Conservation (phyloP, 2,797 vertebrate genomes). For the Kryptopterus vitreolus region DNA sequence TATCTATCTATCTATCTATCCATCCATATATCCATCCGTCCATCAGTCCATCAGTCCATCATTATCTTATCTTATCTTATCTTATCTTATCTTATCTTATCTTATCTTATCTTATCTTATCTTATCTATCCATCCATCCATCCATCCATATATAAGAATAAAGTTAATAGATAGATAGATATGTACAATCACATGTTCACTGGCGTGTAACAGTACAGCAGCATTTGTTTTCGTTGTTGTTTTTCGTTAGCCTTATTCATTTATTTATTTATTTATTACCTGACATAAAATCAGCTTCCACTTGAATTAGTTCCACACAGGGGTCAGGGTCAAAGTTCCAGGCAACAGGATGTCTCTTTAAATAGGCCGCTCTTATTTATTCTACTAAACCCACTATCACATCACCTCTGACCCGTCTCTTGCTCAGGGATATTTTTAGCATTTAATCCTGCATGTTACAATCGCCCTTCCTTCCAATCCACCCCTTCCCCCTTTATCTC, state of each 20-base stretch:
- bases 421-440: not conserved
- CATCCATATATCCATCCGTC: no score
- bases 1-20: no score
- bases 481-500: not conserved
- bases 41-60: no score
- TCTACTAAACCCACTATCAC: not conserved
- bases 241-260: not conserved
- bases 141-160: no score
- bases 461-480: constrained; percentile 41
- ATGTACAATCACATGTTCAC: no score
- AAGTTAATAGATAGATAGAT: no score
- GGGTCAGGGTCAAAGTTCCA: not conserved
- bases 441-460: constrained; percentile 44
- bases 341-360: not conserved
- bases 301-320: not conserved
- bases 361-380: not conserved
- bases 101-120: no score
- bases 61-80: no score
- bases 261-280: no score
- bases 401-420: not conserved
- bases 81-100: no score
- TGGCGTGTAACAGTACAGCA: no score
- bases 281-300: not conserved
- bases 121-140: no score
- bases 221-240: not conserved